A percentile compares a stretch with the other conserved stretches of the same genome.
Conservation (phyloP, 2,113 vertebrate species). For the Tympanuchus pallidicinctus region DNA sequence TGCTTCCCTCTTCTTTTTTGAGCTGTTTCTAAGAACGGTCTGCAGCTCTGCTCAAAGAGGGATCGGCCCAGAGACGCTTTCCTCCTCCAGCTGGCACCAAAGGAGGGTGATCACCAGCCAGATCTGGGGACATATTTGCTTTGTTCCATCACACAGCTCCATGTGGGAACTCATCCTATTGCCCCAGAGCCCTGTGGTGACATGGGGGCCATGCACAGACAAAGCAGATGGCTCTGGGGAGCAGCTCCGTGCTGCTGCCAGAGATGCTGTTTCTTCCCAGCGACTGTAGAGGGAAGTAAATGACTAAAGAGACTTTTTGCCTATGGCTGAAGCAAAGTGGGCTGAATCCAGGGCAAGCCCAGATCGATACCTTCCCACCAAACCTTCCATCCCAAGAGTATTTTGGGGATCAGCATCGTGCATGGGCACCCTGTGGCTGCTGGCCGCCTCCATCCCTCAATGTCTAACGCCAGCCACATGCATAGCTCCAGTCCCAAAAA, state of each 20-base stretch:
- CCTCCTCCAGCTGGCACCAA: neutral
- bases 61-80: neutral
- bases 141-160: neutral
- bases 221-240: neutral
- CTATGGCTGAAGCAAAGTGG: neutral
- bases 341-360: neutral
- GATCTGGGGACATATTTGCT: rapidly evolving
- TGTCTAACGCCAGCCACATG: rapidly evolving
- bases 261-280: constrained; percentile 35
- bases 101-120: neutral
- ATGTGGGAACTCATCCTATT: rapidly evolving
- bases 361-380: neutral
- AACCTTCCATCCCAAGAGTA: neutral
- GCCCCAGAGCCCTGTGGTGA: neutral
- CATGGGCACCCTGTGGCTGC: neutral
- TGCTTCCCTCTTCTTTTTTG: neutral
- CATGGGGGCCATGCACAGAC: neutral
- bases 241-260: rapidly evolving
- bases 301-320: constrained; percentile 42
- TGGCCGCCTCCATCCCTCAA: neutral
- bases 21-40: neutral
- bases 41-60: neutral
- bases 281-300: constrained; percentile 54
- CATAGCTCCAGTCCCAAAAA: neutral
- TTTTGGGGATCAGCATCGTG: neutral